Evolutionary conservation across 2,888 invertebrate species (phyloP), one percentile per base, ranked within the genome.

Genomic region (Oligia fasciuncula): DNA sequence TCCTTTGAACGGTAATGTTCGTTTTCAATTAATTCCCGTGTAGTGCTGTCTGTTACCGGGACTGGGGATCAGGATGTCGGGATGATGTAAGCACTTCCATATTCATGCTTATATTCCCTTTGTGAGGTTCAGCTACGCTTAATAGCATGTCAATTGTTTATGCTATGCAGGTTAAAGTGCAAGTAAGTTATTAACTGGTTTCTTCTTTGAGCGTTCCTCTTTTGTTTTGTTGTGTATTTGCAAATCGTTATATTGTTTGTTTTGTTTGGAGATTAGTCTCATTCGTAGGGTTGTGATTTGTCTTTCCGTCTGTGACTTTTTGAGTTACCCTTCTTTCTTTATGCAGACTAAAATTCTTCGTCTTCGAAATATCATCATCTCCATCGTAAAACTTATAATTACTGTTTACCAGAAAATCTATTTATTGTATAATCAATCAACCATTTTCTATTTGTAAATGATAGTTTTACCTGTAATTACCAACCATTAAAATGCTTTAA

Each of bases 21-120:
- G 57, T 87, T 87, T 87, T 80, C 85, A 87, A 88, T 88, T 88
- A 85, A 88, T 83, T 80, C 77, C 51, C 63, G 76, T 57, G 76
- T 83, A 85, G 84, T 85, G 80, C 57, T 75, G 72, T 75, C 78
- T 68, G 76, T 72, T 76, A 17, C 51, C 79, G 66, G 60, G 60
- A 43, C 51, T 71, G 54, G 73, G 73, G 67, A 62, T 76, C 70
- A 46, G 75, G 70, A 73, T 76, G 60, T 43, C 62, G 72, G 67
- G 67, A 66, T 86, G 86, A 80, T 74, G 80, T 80, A 75, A 72
- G 51, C 74, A 80, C 72, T 85, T 86, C 72, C 73, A 77, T 85
- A 86, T 83, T 83, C 80, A 83, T 76, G 79, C 14, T 74, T 73
- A 57, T 67, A 80, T 83, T 86, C 84, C 66, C 84, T 86, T 86